phyloP scores from a whole-genome alignment of 2,797 vertebrate species.

The Malacoraja senta region DNA sequence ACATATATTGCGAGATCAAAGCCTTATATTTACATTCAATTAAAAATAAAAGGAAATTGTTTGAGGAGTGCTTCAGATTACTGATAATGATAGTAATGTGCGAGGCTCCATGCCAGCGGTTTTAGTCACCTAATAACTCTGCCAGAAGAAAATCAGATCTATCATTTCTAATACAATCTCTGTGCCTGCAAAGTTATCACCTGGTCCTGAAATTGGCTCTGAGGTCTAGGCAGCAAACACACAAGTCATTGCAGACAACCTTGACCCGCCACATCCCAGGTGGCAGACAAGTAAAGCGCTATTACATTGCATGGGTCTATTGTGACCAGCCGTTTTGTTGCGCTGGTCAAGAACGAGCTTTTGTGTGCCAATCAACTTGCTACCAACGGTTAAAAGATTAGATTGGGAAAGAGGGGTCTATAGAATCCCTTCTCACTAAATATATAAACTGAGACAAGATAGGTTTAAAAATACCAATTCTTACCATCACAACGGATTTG shows the following conservation, averaged over 20 bases:
- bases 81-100: too few species aligned
- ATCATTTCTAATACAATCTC: background rate
- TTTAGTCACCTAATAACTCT: too few species aligned
- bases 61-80: background rate
- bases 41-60: background rate
- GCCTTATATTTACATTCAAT: background rate
- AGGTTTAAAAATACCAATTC: background rate
- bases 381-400: background rate
- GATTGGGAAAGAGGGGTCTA: background rate
- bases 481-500: background rate
- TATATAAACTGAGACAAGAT: background rate
- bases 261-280: background rate
- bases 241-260: background rate
- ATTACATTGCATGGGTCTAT: background rate
- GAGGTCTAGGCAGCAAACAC: background rate
- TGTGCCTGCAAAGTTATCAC: background rate
- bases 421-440: background rate
- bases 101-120: too few species aligned
- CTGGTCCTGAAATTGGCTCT: background rate
- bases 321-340: background rate
- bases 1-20: background rate
- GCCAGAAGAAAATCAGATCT: background rate
- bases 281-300: background rate
- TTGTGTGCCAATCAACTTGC: background rate
- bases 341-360: background rate